Base-by-base conservation (phyloP, 2,113 vertebrate species). In the Xyrauchen texanus region DNA sequence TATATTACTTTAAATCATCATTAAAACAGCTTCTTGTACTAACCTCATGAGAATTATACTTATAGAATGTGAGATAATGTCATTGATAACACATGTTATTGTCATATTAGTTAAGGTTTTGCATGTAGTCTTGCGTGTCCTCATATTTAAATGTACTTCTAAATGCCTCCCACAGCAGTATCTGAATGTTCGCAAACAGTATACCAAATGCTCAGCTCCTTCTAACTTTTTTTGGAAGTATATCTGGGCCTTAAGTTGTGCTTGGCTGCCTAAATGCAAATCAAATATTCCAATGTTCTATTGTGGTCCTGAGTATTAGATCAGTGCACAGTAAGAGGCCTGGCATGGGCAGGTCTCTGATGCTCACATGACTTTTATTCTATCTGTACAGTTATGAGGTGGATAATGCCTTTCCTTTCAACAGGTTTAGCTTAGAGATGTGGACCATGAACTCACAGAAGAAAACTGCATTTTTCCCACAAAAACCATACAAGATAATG, bases 211-310 rank as follows among this genome's bases (percentile, higher is more conserved):
- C 21, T 34, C 21, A 1, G 21, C 21, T 34, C 21, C 21, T 34
- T 34, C 21, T 1, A 34, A 34, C 21, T 34, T 34, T 34, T 34
- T 34, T 34, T 34, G 21, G 21, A 34, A 34, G 21, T 34, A 34
- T 34, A 34, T 34, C 21, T 34, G 21, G 21, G 21, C 21, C 21
- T 34, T 89, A 90, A 87, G 71, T 85, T 86, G 82, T 88, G 89
- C 88, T 90, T 83, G 82, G 88, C 55, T 80, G 86, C 82, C 55
- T 85, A 71, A 85, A 44, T 79, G 85, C 66, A 90, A 92, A 92
- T 91, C 86, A 89, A 89, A 93, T 88, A 87, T 88, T 88, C 81
- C 84, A 34, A 89, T 90, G 88, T 89, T 88, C 79, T 87, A 81
- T 85, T 8, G 83, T 89, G 86, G 86, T 83, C 80, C 85, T 90